A percentile compares a stretch with the other conserved stretches of the same genome.
phyloP scores from a whole-genome alignment of 2,888 invertebrate species.

The Podabrus alpinus region DNA sequence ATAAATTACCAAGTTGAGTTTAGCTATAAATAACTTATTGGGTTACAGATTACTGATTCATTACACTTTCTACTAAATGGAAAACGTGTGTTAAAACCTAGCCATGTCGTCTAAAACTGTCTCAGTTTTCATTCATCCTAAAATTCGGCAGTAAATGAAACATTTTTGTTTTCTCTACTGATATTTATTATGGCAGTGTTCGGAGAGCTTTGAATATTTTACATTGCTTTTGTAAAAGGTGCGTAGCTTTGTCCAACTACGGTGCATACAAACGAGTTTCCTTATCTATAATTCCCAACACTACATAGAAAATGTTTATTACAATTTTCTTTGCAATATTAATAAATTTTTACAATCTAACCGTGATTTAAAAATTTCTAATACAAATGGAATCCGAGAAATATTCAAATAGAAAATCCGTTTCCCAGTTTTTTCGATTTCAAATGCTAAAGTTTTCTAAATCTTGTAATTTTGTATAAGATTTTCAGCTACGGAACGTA shows the following conservation, averaged over 20 bases:
- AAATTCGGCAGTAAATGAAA: constrained; percentile 21
- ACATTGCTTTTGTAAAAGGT: constrained; percentile 22
- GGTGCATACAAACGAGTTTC: constrained; percentile 25
- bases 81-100: constrained; percentile 15
- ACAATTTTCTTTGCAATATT: constrained; percentile 9
- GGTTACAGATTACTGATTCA: constrained; percentile 15
- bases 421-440: background rate
- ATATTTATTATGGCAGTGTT: constrained; percentile 24
- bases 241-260: constrained; percentile 25
- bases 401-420: background rate
- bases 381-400: background rate
- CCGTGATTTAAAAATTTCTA: background rate
- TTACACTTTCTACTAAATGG: constrained; percentile 6
- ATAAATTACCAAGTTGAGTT: constrained; percentile 1
- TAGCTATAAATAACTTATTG: constrained; percentile 12
- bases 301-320: constrained; percentile 13
- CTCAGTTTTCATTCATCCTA: constrained; percentile 11
- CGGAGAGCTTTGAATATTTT: constrained; percentile 26
- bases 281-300: constrained; percentile 23
- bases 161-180: constrained; percentile 26
- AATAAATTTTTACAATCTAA: background rate
- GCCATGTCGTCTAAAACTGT: constrained; percentile 11
- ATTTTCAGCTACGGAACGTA: background rate
- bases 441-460: background rate
- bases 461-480: background rate